Percentiles rank a stretch among this genome's conserved stretches.
Evolutionary conservation across 2,797 vertebrate species (phyloP).

Genomic region (Typhlichthys subterraneus): DNA sequence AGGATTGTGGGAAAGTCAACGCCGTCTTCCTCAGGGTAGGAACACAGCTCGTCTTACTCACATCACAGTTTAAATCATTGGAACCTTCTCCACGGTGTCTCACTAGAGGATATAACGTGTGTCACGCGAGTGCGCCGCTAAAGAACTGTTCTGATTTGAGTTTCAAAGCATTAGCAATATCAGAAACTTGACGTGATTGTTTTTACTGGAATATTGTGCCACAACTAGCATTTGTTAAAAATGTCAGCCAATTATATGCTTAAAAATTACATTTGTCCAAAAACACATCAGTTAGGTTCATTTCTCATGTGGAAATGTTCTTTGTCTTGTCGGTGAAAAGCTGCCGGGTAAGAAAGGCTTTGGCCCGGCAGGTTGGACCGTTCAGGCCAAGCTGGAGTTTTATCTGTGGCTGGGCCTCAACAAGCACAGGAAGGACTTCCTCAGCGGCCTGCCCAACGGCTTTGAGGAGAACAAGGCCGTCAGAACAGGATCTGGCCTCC

Average conservation of each 20-base stretch:
- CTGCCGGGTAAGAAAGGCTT: conserved; percentile 93
- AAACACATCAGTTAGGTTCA: background rate
- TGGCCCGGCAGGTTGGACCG: conserved; percentile 92
- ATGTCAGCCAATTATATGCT: too few species aligned
- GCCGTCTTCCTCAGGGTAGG: conserved; percentile 92
- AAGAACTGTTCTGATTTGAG: too few species aligned
- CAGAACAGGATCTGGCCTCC: conserved; percentile 76
- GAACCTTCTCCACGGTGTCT: background rate
- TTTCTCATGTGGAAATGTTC: background rate
- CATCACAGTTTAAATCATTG: background rate
- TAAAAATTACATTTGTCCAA: too few species aligned
- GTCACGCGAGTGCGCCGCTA: too few species aligned
- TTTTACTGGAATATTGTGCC: too few species aligned
- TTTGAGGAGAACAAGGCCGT: conserved; percentile 89
- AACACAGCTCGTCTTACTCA: background rate
- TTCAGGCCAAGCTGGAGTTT: conserved; percentile 95
- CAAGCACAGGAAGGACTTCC: conserved; percentile 93
- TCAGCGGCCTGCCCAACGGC: conserved; percentile 90
- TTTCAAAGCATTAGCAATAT: too few species aligned
- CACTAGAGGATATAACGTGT: too few species aligned
- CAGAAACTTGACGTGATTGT: too few species aligned
- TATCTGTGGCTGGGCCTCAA: conserved; percentile 96
- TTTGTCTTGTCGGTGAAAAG: conserved; percentile 61
- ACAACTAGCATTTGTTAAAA: too few species aligned
- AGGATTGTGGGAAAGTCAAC: conserved; percentile 96